Base-by-base conservation (phyloP, 2,888 invertebrate species). In the Protonemura montana region DNA sequence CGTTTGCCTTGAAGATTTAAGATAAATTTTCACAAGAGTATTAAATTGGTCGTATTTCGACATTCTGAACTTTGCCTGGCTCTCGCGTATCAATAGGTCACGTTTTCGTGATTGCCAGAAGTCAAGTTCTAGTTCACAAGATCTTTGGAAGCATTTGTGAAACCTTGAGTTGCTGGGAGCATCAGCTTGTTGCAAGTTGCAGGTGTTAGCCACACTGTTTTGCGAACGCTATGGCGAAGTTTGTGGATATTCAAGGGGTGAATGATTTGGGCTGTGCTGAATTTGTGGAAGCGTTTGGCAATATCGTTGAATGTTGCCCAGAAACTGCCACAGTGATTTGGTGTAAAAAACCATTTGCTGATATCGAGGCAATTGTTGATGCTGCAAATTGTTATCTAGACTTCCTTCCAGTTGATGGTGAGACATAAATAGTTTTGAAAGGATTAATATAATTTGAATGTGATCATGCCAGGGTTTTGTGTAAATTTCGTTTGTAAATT, bases 221-320 rank as follows among this genome's bases (percentile, higher is more conserved):
- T 59, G 59, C 59, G 21, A 21, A 7, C 1, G 21, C 16, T 2
- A 84, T 84, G 84, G 13, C 29, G 13, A 76, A 76, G 76, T 83
- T 59, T 25, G 21, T 28, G 13, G 59, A 27, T 76, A 84, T 84
- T 13, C 26, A 84, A 7, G 76, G 27, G 2, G 84, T 84, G 76
- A 84, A 84, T 84, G 76, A 42, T 6, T 76, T 84, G 59, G 59
- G 29, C 3, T 84, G 29, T 76, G 29, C 59, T 16, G 76, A 84
- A 29, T 84, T 84, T 76, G 84, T 84, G 84, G 84, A 84, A 27
- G 76, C 93, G 86, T 95, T 95, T 89, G 92, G 92, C 27, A 95
- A 94, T 91, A 93, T 94, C n/a, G 93, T 95, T 86, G 94, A 95
- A 89, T 91, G 93, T 87, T 94, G 92, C 89, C 91, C 92, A 10